Percentiles rank a stretch among this genome's conserved stretches.
These are phyloP conservation scores for Astur gentilis DNA, from an alignment of 2,113 vertebrate species.

Conservation along the genomic window DNA sequence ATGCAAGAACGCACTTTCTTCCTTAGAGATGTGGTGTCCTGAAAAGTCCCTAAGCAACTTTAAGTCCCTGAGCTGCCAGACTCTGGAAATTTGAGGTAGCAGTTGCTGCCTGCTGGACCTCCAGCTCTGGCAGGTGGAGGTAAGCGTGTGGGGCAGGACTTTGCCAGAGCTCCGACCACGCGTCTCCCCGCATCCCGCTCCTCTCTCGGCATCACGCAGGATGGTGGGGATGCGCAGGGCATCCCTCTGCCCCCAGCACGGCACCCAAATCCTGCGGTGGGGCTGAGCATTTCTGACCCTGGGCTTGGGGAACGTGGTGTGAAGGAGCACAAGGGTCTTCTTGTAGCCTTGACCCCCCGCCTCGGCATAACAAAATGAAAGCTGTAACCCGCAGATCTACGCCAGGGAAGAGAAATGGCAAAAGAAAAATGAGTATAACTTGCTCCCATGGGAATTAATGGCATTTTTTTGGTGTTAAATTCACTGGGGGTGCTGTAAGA, in stretches of 20 bases:
- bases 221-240: not conserved
- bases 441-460: not conserved
- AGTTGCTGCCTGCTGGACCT: not conserved
- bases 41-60: no score
- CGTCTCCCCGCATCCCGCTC: not conserved
- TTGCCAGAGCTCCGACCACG: not conserved
- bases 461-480: not conserved
- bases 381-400: not conserved
- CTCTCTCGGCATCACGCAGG: no score
- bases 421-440: not conserved
- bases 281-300: not conserved
- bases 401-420: not conserved
- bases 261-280: not conserved
- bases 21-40: conserved; percentile 39
- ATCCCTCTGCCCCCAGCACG: not conserved
- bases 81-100: not conserved
- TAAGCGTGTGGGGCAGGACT: not conserved
- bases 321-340: not conserved
- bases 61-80: not conserved
- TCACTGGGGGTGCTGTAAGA: not conserved
- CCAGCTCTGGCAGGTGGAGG: not conserved
- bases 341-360: not conserved
- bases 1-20: conserved; percentile 25
- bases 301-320: not conserved
- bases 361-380: not conserved